Base-by-base conservation (phyloP, 2,113 vertebrate genomes). In the Seriola aureovittata region DNA sequence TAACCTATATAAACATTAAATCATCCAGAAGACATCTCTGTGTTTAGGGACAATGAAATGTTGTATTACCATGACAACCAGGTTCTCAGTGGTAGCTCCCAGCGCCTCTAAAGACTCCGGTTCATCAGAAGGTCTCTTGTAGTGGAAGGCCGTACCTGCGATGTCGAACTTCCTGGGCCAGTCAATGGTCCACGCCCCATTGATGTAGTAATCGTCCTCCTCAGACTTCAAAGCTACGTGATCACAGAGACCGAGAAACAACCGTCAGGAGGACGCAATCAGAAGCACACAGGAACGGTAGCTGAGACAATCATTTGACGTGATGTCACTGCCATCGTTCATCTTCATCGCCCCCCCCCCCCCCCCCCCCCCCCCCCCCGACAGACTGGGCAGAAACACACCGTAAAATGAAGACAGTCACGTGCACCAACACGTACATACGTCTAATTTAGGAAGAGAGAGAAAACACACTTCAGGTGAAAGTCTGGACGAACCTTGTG, bases 111-210 rank as follows among this genome's bases (percentile, higher is more conserved):
- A 88, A 63, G 97, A 98, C 89, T 99, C 98, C 10, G 97, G 97
- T 69, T 98, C 97, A 79, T 99, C 97, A 3, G 97, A 89, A 60
- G 97, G 97, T 64, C 98, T 97, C 95, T 96, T 97, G 93, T 99
- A 99, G 93, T 98, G 96, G 93, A 99, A 99, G 70, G 97, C 96
- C 72, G 98, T 99, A 46, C 97, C 97, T 65, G 97, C 97, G 52
- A 99, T 96, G 94, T 99, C 97, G 87, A 99, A 99, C 93, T 99
- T 99, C 87, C 98, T 95, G 81, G 98, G 98, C 98, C 98, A 99
- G 94, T 99, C 98, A 81, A 99, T 99, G 93, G 98, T 99, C 98
- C 98, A 99, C 52, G 97, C 98, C 79, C 98, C 98, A 84, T 99
- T 99, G 93, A 99, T 98, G 93, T 98, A 99, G 92, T 98, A 99